phyloP scores from a whole-genome alignment of 1,140 invertebrate genomes.

The Formica exsecta region DNA sequence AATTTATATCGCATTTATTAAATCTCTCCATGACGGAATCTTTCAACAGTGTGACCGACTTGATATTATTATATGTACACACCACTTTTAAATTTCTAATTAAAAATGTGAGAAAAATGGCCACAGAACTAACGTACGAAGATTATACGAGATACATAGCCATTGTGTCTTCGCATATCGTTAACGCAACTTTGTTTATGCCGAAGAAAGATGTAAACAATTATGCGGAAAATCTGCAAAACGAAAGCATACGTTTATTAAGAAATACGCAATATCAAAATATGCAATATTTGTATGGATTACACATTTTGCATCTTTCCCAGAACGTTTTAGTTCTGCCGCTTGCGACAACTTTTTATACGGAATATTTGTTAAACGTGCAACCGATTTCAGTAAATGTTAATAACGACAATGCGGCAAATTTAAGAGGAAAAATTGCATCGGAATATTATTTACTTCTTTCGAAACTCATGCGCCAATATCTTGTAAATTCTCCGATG shows the following conservation, averaged over 20 bases:
- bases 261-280: conserved; percentile 37
- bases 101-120: conserved; percentile 40
- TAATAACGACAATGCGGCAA: not conserved
- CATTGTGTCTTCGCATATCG: conserved; percentile 48
- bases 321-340: conserved; percentile 26
- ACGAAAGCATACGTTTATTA: conserved; percentile 59
- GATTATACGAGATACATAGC: conserved; percentile 52
- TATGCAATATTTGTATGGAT: conserved; percentile 63
- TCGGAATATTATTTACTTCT: conserved; percentile 69
- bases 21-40: conserved; percentile 4
- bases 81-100: conserved; percentile 62
- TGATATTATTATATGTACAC: conserved; percentile 40
- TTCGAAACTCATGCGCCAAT: conserved; percentile 59
- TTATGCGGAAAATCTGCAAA: conserved; percentile 47
- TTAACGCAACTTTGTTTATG: conserved; percentile 42
- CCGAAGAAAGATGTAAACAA: conserved; percentile 34
- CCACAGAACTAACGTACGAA: conserved; percentile 44
- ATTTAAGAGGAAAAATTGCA: conserved; percentile 66
- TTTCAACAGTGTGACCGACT: conserved; percentile 5
- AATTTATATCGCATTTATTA: conserved; percentile 71
- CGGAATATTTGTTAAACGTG: conserved; percentile 24
- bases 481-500: conserved; percentile 37
- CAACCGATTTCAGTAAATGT: not conserved
- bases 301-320: conserved; percentile 66
- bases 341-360: conserved; percentile 1